Percentiles rank a stretch among this genome's conserved stretches.
phyloP scores from a whole-genome alignment of 2,797 vertebrate genomes.

The Sebastiscus tertius region DNA sequence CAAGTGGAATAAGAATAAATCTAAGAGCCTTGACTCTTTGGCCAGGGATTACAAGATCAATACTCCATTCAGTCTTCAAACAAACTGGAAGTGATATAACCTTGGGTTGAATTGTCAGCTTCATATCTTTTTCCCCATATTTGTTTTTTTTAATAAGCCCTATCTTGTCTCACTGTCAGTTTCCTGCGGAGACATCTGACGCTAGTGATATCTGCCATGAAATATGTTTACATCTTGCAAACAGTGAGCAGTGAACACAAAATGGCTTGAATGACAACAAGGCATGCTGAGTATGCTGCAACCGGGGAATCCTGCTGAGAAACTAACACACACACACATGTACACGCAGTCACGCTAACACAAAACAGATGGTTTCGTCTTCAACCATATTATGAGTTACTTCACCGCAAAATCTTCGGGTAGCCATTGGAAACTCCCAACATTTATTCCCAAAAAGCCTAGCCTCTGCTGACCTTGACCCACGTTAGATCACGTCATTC shows the following conservation, averaged over 20 bases:
- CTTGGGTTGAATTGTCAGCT: background rate
- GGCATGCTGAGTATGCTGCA: background rate
- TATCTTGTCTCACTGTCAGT: background rate
- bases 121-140: background rate
- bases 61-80: conserved; percentile 25
- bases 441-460: conserved; percentile 44
- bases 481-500: conserved; percentile 63
- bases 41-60: conserved; percentile 24
- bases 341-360: conserved; percentile 24
- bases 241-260: conserved; percentile 5
- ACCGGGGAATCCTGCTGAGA: background rate
- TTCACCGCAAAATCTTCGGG: conserved; percentile 24
- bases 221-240: background rate
- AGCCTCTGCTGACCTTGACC: conserved; percentile 65
- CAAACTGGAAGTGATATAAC: background rate
- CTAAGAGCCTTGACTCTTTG: background rate
- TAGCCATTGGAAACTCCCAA: conserved; percentile 46
- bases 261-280: conserved; percentile 1
- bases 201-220: background rate
- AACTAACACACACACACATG: background rate
- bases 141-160: background rate
- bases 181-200: background rate
- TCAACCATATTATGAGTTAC: conserved; percentile 37
- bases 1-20: conserved; percentile 1
- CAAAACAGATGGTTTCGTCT: conserved; percentile 61